Evolutionary conservation across 2,113 vertebrate species (phyloP).

Genomic region (Spheniscus mendiculus): DNA sequence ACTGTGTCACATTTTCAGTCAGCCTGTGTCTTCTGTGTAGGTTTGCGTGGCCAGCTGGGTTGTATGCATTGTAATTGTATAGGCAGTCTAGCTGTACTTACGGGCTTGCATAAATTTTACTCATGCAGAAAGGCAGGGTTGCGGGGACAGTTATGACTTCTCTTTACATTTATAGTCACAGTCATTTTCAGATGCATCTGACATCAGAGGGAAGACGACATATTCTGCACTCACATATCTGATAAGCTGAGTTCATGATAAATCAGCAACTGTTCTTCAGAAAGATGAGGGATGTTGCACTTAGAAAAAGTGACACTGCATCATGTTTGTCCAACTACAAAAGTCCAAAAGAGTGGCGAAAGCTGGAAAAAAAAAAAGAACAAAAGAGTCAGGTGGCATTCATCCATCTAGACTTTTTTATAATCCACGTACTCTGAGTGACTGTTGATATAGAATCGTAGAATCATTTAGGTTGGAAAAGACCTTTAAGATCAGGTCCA

Average conservation of each 20-base stretch:
- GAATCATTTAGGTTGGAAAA: background rate
- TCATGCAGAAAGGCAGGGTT: background rate
- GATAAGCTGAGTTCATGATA: background rate
- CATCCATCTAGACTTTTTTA: background rate
- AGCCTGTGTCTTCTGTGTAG: background rate
- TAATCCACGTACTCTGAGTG: background rate
- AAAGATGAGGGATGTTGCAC: background rate
- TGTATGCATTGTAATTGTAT: background rate
- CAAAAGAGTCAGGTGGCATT: background rate
- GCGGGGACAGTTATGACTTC: background rate
- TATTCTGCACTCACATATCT: background rate
- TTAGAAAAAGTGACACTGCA: background rate
- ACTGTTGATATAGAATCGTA: background rate
- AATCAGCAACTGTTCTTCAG: background rate
- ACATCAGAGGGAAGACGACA: background rate
- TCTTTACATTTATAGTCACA: background rate
- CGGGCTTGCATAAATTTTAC: background rate
- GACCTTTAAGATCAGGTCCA: background rate
- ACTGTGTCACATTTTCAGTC: background rate
- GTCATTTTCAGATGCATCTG: background rate
- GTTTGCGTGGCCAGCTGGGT: background rate
- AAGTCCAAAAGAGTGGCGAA: background rate
- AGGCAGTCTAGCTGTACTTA: background rate
- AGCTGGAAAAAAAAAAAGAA: background rate
- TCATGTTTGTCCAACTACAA: background rate